phyloP scores from a whole-genome alignment of 2,888 invertebrate genomes.

The Lomographa bimaculata region DNA sequence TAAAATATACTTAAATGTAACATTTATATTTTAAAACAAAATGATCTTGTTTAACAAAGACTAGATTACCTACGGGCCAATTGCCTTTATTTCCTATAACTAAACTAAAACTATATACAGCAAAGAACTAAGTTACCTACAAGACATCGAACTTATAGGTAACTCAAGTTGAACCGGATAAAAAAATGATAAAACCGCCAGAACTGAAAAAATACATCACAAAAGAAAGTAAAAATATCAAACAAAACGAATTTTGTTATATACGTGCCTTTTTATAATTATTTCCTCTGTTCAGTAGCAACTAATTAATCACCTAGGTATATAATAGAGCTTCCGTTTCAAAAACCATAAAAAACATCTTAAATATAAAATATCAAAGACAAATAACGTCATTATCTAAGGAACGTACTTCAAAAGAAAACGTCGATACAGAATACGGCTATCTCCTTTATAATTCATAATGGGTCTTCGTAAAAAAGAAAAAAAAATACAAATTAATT shows the following conservation, averaged over 20 bases:
- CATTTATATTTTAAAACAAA: too few species aligned
- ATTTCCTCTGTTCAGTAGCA: slow-evolving; percentile 21
- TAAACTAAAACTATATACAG: too few species aligned
- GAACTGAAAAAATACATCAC: too few species aligned
- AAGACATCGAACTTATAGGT: too few species aligned
- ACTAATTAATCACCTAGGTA: slow-evolving; percentile 30
- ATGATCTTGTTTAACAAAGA: too few species aligned
- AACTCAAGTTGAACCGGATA: too few species aligned
- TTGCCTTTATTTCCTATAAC: too few species aligned
- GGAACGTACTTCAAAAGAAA: slow-evolving; percentile 63
- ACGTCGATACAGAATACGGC: slow-evolving; percentile 58
- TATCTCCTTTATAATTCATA: slow-evolving; percentile 29
- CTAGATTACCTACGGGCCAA: too few species aligned
- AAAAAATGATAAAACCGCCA: too few species aligned
- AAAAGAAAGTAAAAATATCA: too few species aligned
- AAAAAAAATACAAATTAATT: slow-evolving; percentile 73
- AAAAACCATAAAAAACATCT: slow-evolving; percentile 40
- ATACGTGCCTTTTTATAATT: slow-evolving; percentile 3
- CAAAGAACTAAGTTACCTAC: too few species aligned
- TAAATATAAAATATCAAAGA: slow-evolving; percentile 63
- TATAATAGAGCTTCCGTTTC: slow-evolving; percentile 34
- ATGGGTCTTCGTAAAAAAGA: slow-evolving; percentile 20
- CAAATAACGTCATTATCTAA: slow-evolving; percentile 70
- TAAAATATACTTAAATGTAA: too few species aligned
- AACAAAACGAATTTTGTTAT: slow-evolving; percentile 8